Conservation (phyloP, 1,140 invertebrate species). For the Ceratina japonica region DNA sequence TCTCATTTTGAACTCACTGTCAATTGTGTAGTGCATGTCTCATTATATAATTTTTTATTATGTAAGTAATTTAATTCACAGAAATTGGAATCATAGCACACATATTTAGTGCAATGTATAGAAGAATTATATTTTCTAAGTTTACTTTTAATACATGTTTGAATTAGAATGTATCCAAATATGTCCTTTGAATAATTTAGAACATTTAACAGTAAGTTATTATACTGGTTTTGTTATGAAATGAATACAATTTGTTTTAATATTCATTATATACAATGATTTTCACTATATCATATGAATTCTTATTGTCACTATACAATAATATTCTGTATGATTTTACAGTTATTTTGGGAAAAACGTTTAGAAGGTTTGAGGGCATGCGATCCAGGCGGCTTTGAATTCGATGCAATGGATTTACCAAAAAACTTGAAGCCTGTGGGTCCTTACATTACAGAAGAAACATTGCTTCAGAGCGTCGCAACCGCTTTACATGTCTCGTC, state of each 20-base stretch:
- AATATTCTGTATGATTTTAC: conserved; percentile 56
- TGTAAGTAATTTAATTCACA: not conserved
- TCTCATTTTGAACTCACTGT: not conserved
- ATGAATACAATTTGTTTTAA: conserved; percentile 14
- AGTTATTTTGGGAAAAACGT: conserved; percentile 98
- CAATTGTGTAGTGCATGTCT: conserved; percentile 31
- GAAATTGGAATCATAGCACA: not conserved
- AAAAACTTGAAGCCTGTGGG: conserved; percentile 93
- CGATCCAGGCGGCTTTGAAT: conserved; percentile 89
- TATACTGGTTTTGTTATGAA: conserved; percentile 15
- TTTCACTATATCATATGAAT: not conserved
- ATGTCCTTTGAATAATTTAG: not conserved
- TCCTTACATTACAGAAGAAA: conserved; percentile 94
- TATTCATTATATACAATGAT: not conserved
- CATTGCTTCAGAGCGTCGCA: conserved; percentile 93
- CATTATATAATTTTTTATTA: not conserved
- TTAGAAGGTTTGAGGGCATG: conserved; percentile 94
- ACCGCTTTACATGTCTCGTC: conserved; percentile 91
- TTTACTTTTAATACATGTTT: not conserved
- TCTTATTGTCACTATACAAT: not conserved
- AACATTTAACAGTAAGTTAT: conserved; percentile 6
- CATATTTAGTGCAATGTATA: not conserved
- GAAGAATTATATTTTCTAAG: conserved; percentile 5
- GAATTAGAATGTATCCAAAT: not conserved
- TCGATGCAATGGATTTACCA: conserved; percentile 91